These are phyloP conservation scores for Ramphastos sulfuratus DNA, from an alignment of 2,113 vertebrate genomes.

Conservation along the genomic window DNA sequence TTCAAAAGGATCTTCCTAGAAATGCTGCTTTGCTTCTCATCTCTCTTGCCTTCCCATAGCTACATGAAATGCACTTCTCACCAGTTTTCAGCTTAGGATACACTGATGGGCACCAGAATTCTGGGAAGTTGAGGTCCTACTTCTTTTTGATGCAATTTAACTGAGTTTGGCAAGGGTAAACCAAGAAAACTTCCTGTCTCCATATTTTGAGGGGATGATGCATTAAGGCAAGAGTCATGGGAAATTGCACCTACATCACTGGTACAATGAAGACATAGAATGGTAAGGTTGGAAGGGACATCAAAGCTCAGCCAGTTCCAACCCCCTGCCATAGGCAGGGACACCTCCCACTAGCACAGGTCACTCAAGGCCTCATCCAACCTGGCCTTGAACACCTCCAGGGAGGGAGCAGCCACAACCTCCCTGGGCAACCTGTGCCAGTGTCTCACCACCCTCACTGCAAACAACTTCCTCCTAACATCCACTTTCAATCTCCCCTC, in stretches of 20 bases:
- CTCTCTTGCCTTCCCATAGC: neutral
- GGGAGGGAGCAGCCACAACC: too few relatives aligned
- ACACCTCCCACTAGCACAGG: too few relatives aligned
- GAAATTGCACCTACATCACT: neutral
- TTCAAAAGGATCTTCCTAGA: neutral
- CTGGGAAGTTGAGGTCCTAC: neutral
- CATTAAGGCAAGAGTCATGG: neutral
- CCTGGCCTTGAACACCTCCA: too few relatives aligned
- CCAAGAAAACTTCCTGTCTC: neutral
- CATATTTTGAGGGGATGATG: accelerated
- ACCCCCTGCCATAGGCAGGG: too few relatives aligned
- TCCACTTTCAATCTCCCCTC: too few relatives aligned
- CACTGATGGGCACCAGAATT: neutral
- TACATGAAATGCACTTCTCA: neutral
- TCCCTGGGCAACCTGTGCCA: too few relatives aligned
- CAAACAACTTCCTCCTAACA: too few relatives aligned
- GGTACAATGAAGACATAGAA: neutral
- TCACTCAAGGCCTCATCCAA: too few relatives aligned
- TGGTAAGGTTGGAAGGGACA: too few relatives aligned
- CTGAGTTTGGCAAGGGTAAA: neutral
- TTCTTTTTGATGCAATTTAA: neutral
- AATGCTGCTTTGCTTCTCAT: neutral
- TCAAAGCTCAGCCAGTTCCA: too few relatives aligned
- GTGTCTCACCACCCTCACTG: too few relatives aligned
- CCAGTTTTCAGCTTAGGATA: neutral